A percentile compares a stretch with the other conserved stretches of the same genome.
Conservation (phyloP, 1,140 invertebrate species). For the Danaus plexippus region DNA sequence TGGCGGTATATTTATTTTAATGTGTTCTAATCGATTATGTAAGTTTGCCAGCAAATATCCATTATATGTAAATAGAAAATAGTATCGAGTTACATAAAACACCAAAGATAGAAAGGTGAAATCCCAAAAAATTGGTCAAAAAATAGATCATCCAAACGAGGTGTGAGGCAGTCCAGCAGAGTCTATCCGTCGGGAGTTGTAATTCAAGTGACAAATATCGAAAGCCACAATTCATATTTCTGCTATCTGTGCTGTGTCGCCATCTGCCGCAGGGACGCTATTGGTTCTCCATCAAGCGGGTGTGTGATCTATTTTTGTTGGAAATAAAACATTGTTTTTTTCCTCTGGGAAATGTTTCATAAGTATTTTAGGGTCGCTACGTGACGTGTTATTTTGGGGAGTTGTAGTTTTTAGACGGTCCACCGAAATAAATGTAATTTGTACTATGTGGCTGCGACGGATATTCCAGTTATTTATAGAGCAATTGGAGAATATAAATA, state of each 20-base stretch:
- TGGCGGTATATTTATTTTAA: constrained; percentile 1
- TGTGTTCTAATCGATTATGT: not conserved
- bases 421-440: constrained; percentile 10
- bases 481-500: constrained; percentile 18
- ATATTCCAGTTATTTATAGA: constrained; percentile 2
- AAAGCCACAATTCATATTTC: constrained; percentile 70
- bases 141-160: constrained; percentile 66
- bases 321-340: constrained; percentile 67
- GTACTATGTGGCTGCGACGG: not conserved
- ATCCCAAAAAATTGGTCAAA: constrained; percentile 15
- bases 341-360: constrained; percentile 64
- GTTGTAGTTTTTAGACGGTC: constrained; percentile 8
- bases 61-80: too few species aligned
- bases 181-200: constrained; percentile 57
- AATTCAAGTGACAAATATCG: constrained; percentile 74
- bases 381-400: constrained; percentile 46
- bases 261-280: constrained; percentile 64
- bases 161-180: constrained; percentile 41
- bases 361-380: constrained; percentile 62
- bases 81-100: too few species aligned
- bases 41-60: too few species aligned
- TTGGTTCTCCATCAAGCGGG: constrained; percentile 67
- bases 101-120: too few species aligned
- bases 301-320: constrained; percentile 67
- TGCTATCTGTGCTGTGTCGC: constrained; percentile 66